A percentile compares a stretch with the other conserved stretches of the same genome.
Conservation (phyloP, 2,113 vertebrate species). For the Semnornis frantzii region DNA sequence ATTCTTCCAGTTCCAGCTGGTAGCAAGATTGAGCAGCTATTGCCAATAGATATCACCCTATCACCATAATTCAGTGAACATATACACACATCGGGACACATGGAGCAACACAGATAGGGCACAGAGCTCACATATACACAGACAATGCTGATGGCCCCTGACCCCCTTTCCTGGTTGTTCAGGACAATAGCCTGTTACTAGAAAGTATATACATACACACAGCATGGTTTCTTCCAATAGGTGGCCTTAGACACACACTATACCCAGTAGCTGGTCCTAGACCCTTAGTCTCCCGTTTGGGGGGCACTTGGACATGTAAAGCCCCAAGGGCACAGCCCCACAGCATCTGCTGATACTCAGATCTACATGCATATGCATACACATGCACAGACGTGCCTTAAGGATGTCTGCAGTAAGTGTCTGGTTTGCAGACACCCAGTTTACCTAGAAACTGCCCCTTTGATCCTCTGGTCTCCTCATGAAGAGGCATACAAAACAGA, state of each 20-base stretch:
- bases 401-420: not conserved
- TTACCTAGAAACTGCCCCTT: not conserved
- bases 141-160: accelerated
- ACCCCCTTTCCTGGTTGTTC: not conserved
- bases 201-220: not conserved
- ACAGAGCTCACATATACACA: accelerated
- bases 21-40: not conserved
- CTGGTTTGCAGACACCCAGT: not conserved
- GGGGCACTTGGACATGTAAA: not conserved
- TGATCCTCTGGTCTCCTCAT: not conserved
- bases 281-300: not conserved
- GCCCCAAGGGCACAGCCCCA: not conserved
- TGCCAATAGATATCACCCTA: not conserved
- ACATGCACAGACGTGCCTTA: not conserved
- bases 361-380: not conserved
- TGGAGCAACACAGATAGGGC: not conserved
- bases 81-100: accelerated
- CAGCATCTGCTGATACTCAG: not conserved
- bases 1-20: accelerated
- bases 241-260: not conserved
- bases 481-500: not conserved
- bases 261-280: not conserved
- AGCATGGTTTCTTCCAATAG: not conserved
- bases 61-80: not conserved
- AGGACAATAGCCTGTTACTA: accelerated